Base-by-base conservation (phyloP, 2,797 vertebrate genomes). In the Lophius americanus region DNA sequence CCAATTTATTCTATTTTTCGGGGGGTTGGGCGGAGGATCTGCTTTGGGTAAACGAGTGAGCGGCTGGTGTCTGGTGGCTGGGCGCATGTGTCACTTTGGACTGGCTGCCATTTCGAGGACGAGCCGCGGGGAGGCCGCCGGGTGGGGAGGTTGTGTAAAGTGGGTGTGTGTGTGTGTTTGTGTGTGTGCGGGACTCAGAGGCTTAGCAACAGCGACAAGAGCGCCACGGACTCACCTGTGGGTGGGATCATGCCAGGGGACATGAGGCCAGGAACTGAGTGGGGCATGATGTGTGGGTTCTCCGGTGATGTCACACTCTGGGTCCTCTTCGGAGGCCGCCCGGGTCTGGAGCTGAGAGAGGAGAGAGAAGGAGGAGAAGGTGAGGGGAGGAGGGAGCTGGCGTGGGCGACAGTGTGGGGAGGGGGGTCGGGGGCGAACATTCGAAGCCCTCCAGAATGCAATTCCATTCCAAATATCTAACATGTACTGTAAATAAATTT, bases 401-500 rank as follows among this genome's bases (percentile, higher is more conserved):
- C 50, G 66, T 6, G 63, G 66, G 13, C 53, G 2, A 37, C 23
- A 23, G 23, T 23, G 23, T n/a, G 65, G 64, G 1, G 46, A 60
- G 11, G 51, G 44, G 73, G 67, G 81, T 10, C 5, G 43, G 83
- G 68, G 85, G 91, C n/a, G 95, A 96, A 94, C 95, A 95, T 95
- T 96, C 94, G 93, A 93, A 94, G 93, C 94, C 92, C 94, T 95
- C 92, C 94, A 95, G 94, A 95, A 95, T 90, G 95, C 95, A 91
- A 96, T 96, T 95, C 93, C 96, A 94, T 95, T 96, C 95, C 94
- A 94, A 96, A 96, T 93, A 96, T 95, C 96, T 93, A 96, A 96
- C 96, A 96, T 94, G 95, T 95, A 97, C 96, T 97, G 97, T 98
- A 99, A 99, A 98, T 98, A 99, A 95, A 98, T 97, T 96, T 95